A percentile compares a stretch with the other conserved stretches of the same genome.
Evolutionary conservation across 2,113 vertebrate species (phyloP).

Genomic region (Hipposideros armiger): DNA sequence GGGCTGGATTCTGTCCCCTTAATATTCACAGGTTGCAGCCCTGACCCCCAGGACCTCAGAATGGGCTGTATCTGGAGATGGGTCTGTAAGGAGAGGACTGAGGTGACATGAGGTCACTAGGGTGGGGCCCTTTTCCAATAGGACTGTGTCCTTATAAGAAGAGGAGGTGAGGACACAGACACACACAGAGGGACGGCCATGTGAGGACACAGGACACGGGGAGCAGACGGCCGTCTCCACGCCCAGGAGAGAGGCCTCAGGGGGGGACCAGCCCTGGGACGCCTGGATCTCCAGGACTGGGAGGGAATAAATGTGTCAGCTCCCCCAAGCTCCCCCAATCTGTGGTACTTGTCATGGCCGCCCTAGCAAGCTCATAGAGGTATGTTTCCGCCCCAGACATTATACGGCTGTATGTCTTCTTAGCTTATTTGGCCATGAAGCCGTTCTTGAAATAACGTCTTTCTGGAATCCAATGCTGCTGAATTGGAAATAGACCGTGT

Average conservation of each 20-base stretch:
- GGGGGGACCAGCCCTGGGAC: background rate
- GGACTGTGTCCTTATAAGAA: background rate
- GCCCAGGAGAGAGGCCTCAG: background rate
- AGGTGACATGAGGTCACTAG: background rate
- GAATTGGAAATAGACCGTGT: fast-evolving
- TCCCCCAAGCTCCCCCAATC: fast-evolving
- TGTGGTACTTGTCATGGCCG: fast-evolving
- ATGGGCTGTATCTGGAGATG: background rate
- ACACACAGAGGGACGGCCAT: fast-evolving
- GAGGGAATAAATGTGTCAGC: background rate
- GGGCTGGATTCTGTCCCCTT: background rate
- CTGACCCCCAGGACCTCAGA: background rate
- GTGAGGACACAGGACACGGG: background rate
- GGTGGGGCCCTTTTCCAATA: background rate
- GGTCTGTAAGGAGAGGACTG: background rate
- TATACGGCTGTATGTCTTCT: fast-evolving
- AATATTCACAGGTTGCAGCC: background rate
- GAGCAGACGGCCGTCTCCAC: fast-evolving
- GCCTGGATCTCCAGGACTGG: background rate
- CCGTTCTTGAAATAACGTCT: fast-evolving
- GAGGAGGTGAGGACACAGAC: background rate
- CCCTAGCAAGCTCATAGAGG: fast-evolving
- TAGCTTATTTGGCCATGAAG: background rate
- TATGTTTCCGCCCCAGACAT: background rate
- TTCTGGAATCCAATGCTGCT: background rate